Evolutionary conservation across 2,888 invertebrate species (phyloP).

Genomic region (Dorcus parallelipipedus): DNA sequence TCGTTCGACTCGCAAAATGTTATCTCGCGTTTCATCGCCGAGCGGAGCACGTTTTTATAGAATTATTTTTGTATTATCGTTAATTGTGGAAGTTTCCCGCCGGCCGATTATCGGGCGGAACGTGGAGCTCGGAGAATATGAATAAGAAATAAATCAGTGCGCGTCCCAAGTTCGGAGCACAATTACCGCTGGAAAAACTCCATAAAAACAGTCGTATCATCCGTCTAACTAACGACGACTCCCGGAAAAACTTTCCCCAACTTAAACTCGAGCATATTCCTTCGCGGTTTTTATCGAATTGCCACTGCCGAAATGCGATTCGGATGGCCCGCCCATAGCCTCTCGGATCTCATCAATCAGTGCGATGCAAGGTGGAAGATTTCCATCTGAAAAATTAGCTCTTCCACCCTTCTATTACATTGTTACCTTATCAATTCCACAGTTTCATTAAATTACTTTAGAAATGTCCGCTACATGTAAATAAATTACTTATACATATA

Average conservation of each 20-base stretch:
- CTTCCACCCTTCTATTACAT: too few species aligned
- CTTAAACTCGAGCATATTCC: constrained; percentile 20
- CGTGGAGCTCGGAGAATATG: background rate
- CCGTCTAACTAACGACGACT: constrained; percentile 20
- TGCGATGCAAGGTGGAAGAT: background rate
- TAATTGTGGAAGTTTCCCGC: too few species aligned
- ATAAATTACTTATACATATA: too few species aligned
- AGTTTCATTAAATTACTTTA: too few species aligned
- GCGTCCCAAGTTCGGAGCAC: constrained; percentile 10
- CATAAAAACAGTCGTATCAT: constrained; percentile 25
- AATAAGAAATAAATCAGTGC: constrained; percentile 1
- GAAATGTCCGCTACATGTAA: too few species aligned
- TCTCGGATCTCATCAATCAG: constrained; percentile 20
- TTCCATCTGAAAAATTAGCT: too few species aligned
- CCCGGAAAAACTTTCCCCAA: constrained; percentile 14
- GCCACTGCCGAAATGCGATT: constrained; percentile 10
- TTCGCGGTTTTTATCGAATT: constrained; percentile 20
- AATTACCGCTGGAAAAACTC: constrained; percentile 22
- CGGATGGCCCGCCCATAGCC: constrained; percentile 8
- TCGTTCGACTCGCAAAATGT: too few species aligned
- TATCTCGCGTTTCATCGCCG: too few species aligned
- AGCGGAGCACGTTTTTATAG: too few species aligned
- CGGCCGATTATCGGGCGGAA: too few species aligned
- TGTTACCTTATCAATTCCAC: too few species aligned
- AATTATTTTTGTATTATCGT: too few species aligned